phyloP scores from a whole-genome alignment of 1,140 invertebrate species.

The Macrotrachela quadricornifera region DNA sequence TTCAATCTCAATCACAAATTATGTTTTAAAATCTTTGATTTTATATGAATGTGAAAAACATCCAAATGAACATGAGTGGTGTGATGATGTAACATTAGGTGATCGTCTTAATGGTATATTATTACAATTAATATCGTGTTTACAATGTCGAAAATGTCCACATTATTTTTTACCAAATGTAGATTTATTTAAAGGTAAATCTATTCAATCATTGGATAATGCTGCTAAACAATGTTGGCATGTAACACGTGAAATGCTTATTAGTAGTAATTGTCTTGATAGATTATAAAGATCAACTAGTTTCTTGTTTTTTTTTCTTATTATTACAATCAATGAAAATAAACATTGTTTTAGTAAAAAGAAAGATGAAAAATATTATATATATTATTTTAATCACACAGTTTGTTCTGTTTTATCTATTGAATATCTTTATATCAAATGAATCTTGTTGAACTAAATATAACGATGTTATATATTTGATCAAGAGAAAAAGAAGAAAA shows the following conservation, averaged over 20 bases:
- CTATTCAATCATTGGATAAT: slow-evolving; percentile 69
- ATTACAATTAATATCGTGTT: slow-evolving; percentile 79
- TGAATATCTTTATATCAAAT: too few species aligned
- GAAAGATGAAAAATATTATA: too few species aligned
- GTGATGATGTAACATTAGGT: slow-evolving; percentile 63
- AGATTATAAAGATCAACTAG: slow-evolving; percentile 45
- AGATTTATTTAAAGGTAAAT: slow-evolving; percentile 68
- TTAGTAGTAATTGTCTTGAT: slow-evolving; percentile 72
- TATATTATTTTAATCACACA: too few species aligned
- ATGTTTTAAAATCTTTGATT: slow-evolving; percentile 70
- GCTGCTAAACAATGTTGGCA: slow-evolving; percentile 87
- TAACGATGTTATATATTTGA: too few species aligned
- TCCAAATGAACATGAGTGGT: slow-evolving; percentile 73
- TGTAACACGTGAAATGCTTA: slow-evolving; percentile 70
- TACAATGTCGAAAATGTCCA: slow-evolving; percentile 82
- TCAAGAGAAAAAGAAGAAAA: too few species aligned
- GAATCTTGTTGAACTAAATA: too few species aligned
- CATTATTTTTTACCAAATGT: slow-evolving; percentile 79
- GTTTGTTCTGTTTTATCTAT: too few species aligned
- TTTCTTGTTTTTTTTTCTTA: too few species aligned
- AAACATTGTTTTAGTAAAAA: too few species aligned
- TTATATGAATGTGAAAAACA: slow-evolving; percentile 97
- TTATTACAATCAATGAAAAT: too few species aligned
- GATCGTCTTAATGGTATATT: slow-evolving; percentile 90
- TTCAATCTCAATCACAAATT: slow-evolving; percentile 43